Evolutionary conservation across 2,797 vertebrate genomes (phyloP), one percentile per base, ranked within the genome.

Genomic region (Tinamus major): DNA sequence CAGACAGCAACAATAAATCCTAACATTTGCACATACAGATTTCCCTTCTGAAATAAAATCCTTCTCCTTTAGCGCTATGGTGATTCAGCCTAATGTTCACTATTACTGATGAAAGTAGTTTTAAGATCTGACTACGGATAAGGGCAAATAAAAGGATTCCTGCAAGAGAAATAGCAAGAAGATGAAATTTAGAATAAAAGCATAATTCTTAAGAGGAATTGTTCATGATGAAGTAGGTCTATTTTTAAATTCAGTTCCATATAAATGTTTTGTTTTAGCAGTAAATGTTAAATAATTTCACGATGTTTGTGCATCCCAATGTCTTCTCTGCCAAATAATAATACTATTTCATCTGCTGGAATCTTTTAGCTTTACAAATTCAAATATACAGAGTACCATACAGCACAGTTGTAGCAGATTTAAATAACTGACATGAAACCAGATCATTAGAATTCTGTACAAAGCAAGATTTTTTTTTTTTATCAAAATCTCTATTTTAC

Each of bases 161-260:
- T 81, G 9, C 27, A 33, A 55, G 13, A 90, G 41, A 95, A 95
- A 88, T 46, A 29, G 56, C 68, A 87, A 70, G 61, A 90, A 68
- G 83, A 93, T 51, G 37, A 94, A 94, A 89, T 89, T 83, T 87
- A 90, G 83, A 93, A 62, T 92, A 88, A 89, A 88, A 29, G 23
- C n/a, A 41, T 87, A 81, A 91, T 75, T 91, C 87, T 80, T 94
- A 79, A 46, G 33, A 92, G 58, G 58, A 82, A 91, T 94, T 12
- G 75, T 82, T 93, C 62, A 85, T 2, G 61, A 35, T 77, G 79
- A 96, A 95, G 68, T 31, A 86, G 74, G 35, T 65, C 71, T 91
- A 84, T 63, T 94, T 94, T 90, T 79, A 84, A 26, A 72, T 80
- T 85, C n/a, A 90, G 93, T 95, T 94, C 71, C 87, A 96, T 87